A percentile compares a stretch with the other conserved stretches of the same genome.
phyloP scores from a whole-genome alignment of 2,888 invertebrate genomes.

The Caenorhabditis sulstoni region DNA sequence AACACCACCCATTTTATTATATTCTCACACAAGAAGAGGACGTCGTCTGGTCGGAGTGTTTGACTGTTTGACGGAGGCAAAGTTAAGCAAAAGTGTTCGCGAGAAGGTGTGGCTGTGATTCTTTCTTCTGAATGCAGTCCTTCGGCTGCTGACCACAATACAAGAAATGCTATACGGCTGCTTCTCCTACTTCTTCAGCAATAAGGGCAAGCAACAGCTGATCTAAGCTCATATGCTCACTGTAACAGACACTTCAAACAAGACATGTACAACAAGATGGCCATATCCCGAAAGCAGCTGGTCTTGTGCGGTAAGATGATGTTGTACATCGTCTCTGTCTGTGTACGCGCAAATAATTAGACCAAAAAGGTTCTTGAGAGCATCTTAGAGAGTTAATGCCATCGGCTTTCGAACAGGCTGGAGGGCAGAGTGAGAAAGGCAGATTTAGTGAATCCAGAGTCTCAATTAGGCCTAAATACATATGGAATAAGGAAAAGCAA shows the following conservation, averaged over 20 bases:
- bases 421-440: too few species aligned
- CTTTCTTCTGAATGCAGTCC: slow-evolving; percentile 1
- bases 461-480: slow-evolving; percentile 42
- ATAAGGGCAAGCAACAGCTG: slow-evolving; percentile 48
- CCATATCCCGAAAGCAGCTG: slow-evolving; percentile 24
- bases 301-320: slow-evolving; percentile 61
- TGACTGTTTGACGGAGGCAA: slow-evolving; percentile 46
- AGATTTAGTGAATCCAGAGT: slow-evolving; percentile 34
- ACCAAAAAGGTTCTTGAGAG: slow-evolving; percentile 60
- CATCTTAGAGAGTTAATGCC: slow-evolving; percentile 54
- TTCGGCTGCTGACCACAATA: neutral
- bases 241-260: slow-evolving; percentile 46
- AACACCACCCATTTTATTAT: slow-evolving; percentile 47
- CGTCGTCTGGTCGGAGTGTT: slow-evolving; percentile 23
- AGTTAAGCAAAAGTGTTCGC: slow-evolving; percentile 53
- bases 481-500: slow-evolving; percentile 20
- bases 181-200: neutral
- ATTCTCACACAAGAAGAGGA: slow-evolving; percentile 35
- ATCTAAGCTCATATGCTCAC: slow-evolving; percentile 34
- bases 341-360: slow-evolving; percentile 53
- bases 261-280: neutral
- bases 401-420: slow-evolving; percentile 7
- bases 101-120: slow-evolving; percentile 35
- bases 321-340: slow-evolving; percentile 48
- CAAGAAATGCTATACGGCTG: too few species aligned